Evolutionary conservation across 2,113 vertebrate genomes (phyloP).

Genomic region (Sorex araneus): DNA sequence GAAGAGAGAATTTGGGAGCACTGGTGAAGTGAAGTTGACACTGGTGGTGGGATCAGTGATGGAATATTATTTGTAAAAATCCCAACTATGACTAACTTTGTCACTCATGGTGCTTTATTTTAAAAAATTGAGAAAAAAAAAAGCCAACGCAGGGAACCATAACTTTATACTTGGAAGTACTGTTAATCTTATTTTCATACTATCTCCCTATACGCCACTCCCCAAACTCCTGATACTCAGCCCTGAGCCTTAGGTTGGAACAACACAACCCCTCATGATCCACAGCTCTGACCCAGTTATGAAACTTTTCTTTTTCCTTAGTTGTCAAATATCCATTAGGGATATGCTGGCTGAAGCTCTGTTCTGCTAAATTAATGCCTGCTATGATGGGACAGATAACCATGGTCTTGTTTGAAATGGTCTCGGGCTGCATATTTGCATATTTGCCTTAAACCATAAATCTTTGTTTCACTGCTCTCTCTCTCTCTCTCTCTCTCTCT

Average conservation of each 20-base stretch:
- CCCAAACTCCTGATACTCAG: too few species aligned
- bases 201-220: neutral
- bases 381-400: neutral
- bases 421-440: conserved; percentile 2
- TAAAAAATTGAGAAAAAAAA: too few species aligned
- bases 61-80: too few species aligned
- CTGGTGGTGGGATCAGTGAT: too few species aligned
- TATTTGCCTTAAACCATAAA: neutral
- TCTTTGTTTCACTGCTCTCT: neutral
- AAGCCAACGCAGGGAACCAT: neutral
- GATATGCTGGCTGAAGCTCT: neutral
- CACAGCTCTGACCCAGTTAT: neutral
- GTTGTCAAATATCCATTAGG: neutral
- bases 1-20: too few species aligned
- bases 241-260: too few species aligned
- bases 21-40: too few species aligned
- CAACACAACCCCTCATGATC: too few species aligned
- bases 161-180: neutral
- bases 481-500: neutral
- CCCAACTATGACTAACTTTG: too few species aligned
- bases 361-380: neutral
- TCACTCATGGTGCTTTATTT: too few species aligned
- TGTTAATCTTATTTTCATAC: neutral
- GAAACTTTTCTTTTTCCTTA: neutral
- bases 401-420: neutral